These are phyloP conservation scores for Tipula unca DNA, from an alignment of 2,888 invertebrate genomes.

Conservation along the genomic window DNA sequence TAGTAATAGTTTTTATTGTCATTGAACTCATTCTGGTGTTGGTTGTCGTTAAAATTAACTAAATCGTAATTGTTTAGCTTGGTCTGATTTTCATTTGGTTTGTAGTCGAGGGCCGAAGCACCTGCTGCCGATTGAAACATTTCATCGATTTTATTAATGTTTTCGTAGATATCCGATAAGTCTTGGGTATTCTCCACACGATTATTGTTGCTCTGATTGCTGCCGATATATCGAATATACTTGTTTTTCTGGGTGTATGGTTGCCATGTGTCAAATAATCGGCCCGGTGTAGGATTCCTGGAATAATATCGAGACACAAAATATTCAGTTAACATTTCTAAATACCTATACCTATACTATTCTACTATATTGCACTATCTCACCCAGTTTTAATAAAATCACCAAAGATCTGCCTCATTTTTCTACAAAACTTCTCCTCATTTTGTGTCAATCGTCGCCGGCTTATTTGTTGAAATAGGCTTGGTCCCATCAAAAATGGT, in stretches of 20 bases:
- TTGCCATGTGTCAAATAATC: slow-evolving; percentile 49
- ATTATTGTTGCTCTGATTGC: slow-evolving; percentile 22
- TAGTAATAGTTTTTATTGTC: background rate
- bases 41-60: background rate
- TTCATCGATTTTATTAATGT: slow-evolving; percentile 33
- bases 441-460: slow-evolving; percentile 50
- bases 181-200: background rate
- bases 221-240: slow-evolving; percentile 37
- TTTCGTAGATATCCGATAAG: slow-evolving; percentile 29
- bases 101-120: background rate
- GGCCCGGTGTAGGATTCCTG: slow-evolving; percentile 50
- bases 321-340: background rate
- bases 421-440: slow-evolving; percentile 50
- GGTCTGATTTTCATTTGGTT: background rate
- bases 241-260: slow-evolving; percentile 44
- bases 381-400: slow-evolving; percentile 49
- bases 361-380: slow-evolving; percentile 22
- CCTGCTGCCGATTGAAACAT: slow-evolving; percentile 29
- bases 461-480: slow-evolving; percentile 55
- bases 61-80: background rate
- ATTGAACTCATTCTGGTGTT: background rate
- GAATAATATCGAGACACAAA: slow-evolving; percentile 23
- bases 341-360: background rate
- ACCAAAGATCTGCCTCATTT: slow-evolving; percentile 44
- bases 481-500: slow-evolving; percentile 56